phyloP scores from a whole-genome alignment of 2,888 invertebrate species.

The Lampropteryx suffumata region DNA sequence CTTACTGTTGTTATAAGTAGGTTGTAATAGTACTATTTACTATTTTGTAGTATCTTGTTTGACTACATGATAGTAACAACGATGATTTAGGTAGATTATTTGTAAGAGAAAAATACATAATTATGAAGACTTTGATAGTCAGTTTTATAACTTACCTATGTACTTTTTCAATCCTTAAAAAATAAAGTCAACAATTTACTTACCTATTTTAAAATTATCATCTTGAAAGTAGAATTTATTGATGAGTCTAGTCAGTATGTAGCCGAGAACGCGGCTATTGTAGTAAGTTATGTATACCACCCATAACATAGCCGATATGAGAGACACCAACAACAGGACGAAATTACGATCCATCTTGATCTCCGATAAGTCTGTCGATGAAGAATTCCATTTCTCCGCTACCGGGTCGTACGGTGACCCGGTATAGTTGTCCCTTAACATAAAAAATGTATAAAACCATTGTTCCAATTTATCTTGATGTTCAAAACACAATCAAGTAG shows the following conservation, averaged over 20 bases:
- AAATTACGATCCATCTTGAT: constrained; percentile 89
- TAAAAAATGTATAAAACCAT: constrained; percentile 33
- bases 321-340: constrained; percentile 89
- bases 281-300: constrained; percentile 97
- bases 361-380: constrained; percentile 84
- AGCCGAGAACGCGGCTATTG: constrained; percentile 95
- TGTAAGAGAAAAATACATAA: too few species aligned
- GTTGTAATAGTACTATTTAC: too few species aligned
- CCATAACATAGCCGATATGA: constrained; percentile 94
- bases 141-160: too few species aligned
- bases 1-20: too few species aligned
- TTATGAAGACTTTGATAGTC: too few species aligned
- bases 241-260: constrained; percentile 93
- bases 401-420: constrained; percentile 57
- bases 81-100: too few species aligned
- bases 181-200: constrained; percentile 48
- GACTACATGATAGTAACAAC: too few species aligned
- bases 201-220: constrained; percentile 95
- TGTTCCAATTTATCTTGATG: constrained; percentile 45
- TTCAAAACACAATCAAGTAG: constrained; percentile 40
- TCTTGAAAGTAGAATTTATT: constrained; percentile 93
- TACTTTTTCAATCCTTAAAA: too few species aligned
- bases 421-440: constrained; percentile 66
- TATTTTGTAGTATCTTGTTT: too few species aligned
- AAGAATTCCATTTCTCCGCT: constrained; percentile 83